Conservation (phyloP, 1,140 invertebrate genomes). For the Teleopsis dalmanni region DNA sequence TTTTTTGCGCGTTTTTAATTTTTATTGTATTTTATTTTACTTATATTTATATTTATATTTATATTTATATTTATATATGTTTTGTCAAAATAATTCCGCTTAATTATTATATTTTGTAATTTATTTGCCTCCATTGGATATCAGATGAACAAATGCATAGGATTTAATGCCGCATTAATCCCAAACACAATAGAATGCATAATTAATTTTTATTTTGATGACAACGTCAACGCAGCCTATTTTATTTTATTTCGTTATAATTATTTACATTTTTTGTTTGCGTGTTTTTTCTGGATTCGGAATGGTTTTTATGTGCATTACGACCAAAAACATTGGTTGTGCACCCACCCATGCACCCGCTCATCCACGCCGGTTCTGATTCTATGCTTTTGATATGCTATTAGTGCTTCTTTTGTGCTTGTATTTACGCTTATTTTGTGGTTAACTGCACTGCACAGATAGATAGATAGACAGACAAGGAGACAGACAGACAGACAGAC, state of each 20-base stretch:
- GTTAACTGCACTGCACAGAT: too few relatives aligned
- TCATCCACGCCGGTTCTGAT: neutral
- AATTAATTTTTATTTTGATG: conserved; percentile 46
- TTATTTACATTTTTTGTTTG: neutral
- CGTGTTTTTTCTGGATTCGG: too few relatives aligned
- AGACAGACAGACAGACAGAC: too few relatives aligned
- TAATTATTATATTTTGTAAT: conserved; percentile 8
- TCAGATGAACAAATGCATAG: neutral
- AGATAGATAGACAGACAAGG: too few relatives aligned
- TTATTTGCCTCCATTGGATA: neutral
- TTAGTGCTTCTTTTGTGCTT: too few relatives aligned
- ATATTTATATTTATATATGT: conserved; percentile 6
- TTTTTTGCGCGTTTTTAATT: too few relatives aligned
- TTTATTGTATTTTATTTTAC: neutral
- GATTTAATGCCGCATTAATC: conserved; percentile 6
- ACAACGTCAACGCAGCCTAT: conserved; percentile 33
- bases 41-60: conserved; percentile 8
- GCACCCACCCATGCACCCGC: neutral
- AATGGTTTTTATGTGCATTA: too few relatives aligned
- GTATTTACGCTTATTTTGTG: too few relatives aligned
- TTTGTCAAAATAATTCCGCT: conserved; percentile 8
- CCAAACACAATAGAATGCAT: conserved; percentile 38
- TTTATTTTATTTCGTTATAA: conserved; percentile 5
- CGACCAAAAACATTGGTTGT: neutral
- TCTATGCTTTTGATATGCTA: too few relatives aligned